Conservation (phyloP, 1,140 invertebrate genomes). For the Saccostrea glomerata region DNA sequence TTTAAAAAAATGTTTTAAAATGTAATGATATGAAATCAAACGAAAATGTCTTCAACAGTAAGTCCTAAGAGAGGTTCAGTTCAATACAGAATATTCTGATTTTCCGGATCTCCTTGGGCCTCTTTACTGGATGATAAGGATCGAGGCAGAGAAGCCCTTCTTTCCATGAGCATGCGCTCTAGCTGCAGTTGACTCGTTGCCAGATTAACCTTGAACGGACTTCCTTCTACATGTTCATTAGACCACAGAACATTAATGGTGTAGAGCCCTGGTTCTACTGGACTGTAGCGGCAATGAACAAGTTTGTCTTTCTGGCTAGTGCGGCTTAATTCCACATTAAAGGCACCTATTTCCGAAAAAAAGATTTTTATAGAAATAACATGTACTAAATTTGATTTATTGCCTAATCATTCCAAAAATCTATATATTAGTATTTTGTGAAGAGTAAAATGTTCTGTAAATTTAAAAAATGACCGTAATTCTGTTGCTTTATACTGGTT, state of each 20-base stretch:
- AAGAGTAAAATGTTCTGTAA: too few relatives aligned
- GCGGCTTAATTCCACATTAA: constrained; percentile 79
- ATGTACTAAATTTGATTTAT: too few relatives aligned
- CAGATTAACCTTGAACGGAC: constrained; percentile 59
- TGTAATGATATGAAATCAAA: too few relatives aligned
- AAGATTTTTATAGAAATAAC: background rate
- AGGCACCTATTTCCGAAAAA: constrained; percentile 59
- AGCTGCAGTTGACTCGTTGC: constrained; percentile 23
- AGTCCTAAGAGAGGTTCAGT: too few relatives aligned
- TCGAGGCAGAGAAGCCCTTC: constrained; percentile 13
- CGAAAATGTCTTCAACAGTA: too few relatives aligned
- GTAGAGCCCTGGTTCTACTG: constrained; percentile 99
- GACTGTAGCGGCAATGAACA: constrained; percentile 96
- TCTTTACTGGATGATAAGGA: background rate
- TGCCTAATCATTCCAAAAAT: too few relatives aligned
- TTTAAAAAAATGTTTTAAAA: too few relatives aligned
- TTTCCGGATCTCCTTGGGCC: background rate
- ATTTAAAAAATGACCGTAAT: too few relatives aligned
- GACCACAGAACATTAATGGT: constrained; percentile 98
- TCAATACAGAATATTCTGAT: constrained; percentile 6
- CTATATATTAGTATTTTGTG: too few relatives aligned
- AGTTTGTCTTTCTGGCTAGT: constrained; percentile 98
- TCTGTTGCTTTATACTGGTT: too few relatives aligned
- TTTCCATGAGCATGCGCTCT: constrained; percentile 31
- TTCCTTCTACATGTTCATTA: constrained; percentile 86